phyloP scores from a whole-genome alignment of 2,888 invertebrate genomes.

The Apamea sordens region DNA sequence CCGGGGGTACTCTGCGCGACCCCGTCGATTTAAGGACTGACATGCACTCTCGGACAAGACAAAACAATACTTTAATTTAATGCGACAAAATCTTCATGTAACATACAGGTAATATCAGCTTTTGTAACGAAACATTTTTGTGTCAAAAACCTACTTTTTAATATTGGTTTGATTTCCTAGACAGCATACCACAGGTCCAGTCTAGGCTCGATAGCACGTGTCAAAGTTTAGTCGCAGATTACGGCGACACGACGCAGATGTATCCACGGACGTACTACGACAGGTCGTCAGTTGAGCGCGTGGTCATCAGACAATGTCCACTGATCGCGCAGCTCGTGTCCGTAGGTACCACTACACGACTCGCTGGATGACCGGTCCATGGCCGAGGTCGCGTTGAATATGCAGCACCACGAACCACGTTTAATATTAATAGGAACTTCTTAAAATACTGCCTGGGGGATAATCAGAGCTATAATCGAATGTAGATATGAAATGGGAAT shows the following conservation, averaged over 20 bases:
- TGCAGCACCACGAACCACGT: slow-evolving; percentile 77
- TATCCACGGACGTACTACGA: not conserved
- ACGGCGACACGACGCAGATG: slow-evolving; percentile 43
- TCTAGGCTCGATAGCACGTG: not conserved
- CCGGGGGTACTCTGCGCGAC: slow-evolving; percentile 60
- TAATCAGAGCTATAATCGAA: slow-evolving; percentile 81
- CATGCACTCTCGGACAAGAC: slow-evolving; percentile 47
- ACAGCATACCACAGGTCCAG: not conserved
- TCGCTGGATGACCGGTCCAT: slow-evolving; percentile 83
- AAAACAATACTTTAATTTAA: slow-evolving; percentile 2
- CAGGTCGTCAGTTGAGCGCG: slow-evolving; percentile 33
- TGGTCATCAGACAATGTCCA: slow-evolving; percentile 38
- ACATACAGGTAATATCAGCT: not conserved
- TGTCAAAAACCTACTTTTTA: not conserved
- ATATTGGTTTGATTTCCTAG: not conserved
- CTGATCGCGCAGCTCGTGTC: slow-evolving; percentile 40
- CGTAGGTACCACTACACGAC: slow-evolving; percentile 62
- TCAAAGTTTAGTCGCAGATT: slow-evolving; percentile 7
- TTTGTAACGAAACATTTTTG: not conserved
- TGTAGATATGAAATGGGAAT: slow-evolving; percentile 76
- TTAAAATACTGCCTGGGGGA: slow-evolving; percentile 82
- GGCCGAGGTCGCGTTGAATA: slow-evolving; percentile 86
- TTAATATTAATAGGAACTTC: slow-evolving; percentile 85
- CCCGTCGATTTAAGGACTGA: slow-evolving; percentile 47
- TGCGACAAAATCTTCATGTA: slow-evolving; percentile 4